These are phyloP conservation scores for Atethmia centrago DNA, from an alignment of 2,888 invertebrate species.

Conservation along the genomic window DNA sequence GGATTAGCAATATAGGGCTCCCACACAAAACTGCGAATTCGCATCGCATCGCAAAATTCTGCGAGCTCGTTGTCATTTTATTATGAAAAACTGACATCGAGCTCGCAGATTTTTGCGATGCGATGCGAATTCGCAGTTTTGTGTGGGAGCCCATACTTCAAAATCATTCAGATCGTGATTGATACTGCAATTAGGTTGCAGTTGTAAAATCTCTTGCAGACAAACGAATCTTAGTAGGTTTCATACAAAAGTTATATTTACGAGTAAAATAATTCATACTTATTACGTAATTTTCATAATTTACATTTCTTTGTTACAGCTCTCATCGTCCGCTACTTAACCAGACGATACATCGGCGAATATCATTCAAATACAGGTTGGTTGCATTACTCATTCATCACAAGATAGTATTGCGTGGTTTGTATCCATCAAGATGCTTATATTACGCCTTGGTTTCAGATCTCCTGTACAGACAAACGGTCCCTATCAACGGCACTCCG, in stretches of 20 bases:
- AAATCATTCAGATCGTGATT: no score
- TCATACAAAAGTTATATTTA: background rate
- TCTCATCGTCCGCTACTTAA: slow-evolving; percentile 94
- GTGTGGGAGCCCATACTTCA: no score
- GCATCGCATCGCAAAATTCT: no score
- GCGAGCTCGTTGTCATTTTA: no score
- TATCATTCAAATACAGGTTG: slow-evolving; percentile 95
- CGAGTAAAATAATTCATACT: background rate
- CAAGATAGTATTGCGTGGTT: slow-evolving; percentile 13
- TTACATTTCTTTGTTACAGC: slow-evolving; percentile 88
- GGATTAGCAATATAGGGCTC: no score
- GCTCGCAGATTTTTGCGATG: no score
- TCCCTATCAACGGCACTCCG: slow-evolving; percentile 93
- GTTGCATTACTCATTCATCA: slow-evolving; percentile 54
- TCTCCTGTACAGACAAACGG: slow-evolving; percentile 94
- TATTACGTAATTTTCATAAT: slow-evolving; percentile 2
- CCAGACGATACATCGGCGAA: slow-evolving; percentile 94
- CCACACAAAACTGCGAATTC: no score
- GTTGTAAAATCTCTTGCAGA: background rate
- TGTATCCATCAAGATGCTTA: slow-evolving; percentile 49
- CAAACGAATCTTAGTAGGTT: background rate
- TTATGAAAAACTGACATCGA: no score
- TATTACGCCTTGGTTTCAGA: slow-evolving; percentile 89
- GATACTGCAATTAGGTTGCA: background rate
- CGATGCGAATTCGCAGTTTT: no score